A percentile compares a stretch with the other conserved stretches of the same genome.
phyloP scores from a whole-genome alignment of 1,140 invertebrate species.

The Phortica variegata region DNA sequence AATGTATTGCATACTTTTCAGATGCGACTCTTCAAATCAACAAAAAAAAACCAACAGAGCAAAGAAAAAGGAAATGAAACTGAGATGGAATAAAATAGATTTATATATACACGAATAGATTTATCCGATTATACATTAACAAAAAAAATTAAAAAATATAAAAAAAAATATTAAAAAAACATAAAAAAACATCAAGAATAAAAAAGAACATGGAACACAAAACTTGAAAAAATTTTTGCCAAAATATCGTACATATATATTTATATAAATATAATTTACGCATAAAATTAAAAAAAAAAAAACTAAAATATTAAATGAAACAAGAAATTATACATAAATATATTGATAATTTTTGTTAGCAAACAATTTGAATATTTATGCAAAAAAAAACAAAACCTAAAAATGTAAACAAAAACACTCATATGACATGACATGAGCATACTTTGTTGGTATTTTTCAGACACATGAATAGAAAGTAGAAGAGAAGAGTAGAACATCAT shows the following conservation, averaged over 20 bases:
- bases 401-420: constrained; percentile 7
- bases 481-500: no score
- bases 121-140: constrained; percentile 34
- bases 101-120: constrained; percentile 30
- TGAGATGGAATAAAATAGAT: constrained; percentile 42
- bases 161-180: constrained; percentile 9
- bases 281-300: no score
- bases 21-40: no score
- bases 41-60: constrained; percentile 24
- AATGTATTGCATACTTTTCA: constrained; percentile 26
- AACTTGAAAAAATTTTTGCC: constrained; percentile 37
- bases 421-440: no score
- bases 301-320: constrained; percentile 47
- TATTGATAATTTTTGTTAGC: constrained; percentile 50
- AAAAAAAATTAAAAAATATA: constrained; percentile 10
- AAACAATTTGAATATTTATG: constrained; percentile 9
- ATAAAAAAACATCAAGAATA: constrained; percentile 4
- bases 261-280: constrained; percentile 18
- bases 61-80: constrained; percentile 33
- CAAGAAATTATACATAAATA: constrained; percentile 42
- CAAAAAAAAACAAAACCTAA: constrained; percentile 19
- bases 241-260: constrained; percentile 38
- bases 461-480: no score
- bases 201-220: no score
- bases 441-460: no score